Evolutionary conservation across 30 jellyfish, hydroid and myxozoan genomes (phyloP), one percentile per base, ranked within the genome.

Genomic region (Chironex yamaguchii): DNA sequence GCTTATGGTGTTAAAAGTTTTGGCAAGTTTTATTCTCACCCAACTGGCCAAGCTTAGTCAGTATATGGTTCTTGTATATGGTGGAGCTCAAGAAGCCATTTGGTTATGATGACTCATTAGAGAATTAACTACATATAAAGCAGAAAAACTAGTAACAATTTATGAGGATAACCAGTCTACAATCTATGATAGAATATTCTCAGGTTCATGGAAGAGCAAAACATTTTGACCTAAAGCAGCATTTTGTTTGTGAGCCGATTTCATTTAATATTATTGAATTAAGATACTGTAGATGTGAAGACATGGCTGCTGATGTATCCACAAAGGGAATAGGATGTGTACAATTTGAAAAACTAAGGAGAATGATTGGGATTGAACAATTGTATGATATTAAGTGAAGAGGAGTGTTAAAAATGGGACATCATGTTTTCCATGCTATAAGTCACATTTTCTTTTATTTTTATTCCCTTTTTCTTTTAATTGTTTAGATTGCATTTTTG

Each of bases 1-100:
- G 84, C 84, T 4, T 76, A 4, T 21, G 89, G 69, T 14, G 89
- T 76, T 52, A 67, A 86, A n/a, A 76, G 23, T 29, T 86, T 52
- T 52, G 89, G 87, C n/a, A 52, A 28, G 67, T 54, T 51, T 24
- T 3, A 28, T 13, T 23, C 89, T 20, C 25, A 52, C 23, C 89
- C 89, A 4, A 2, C 89, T 24, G 23, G 23, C 4, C 20, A 76
- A 52, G 87, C 51, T 65, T 76, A 86, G 89, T 12, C 63, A 76
- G 29, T 51, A 76, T 29, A 71, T 71, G 27, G 85, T n/a, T n/a
- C n/a, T n/a, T n/a, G n/a, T n/a, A n/a, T n/a, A n/a, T n/a, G n/a
- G n/a, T n/a, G n/a, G n/a, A 32, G 14, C 85, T 3, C 81, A 71
- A 36, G 85, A 71, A 32, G 80, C 88, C 6, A 29, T 76, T 52